These are phyloP conservation scores for Hycleus cichorii DNA, from an alignment of 1,140 invertebrate species.

Conservation along the genomic window DNA sequence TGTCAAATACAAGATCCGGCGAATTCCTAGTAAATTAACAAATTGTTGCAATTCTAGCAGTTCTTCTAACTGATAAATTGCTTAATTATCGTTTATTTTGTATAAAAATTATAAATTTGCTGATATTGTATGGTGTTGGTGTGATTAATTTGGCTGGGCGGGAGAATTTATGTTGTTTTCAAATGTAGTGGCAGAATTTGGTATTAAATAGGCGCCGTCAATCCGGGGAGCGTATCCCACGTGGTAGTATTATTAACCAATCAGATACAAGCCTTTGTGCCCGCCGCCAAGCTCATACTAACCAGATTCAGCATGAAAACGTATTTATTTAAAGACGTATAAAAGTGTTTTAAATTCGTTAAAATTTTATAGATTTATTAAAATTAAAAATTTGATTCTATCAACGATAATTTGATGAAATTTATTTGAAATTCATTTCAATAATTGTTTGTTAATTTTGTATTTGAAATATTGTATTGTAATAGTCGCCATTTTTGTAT, in stretches of 20 bases:
- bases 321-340: conserved; percentile 38
- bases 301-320: conserved; percentile 45
- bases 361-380: conserved; percentile 13
- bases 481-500: conserved; percentile 50
- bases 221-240: conserved; percentile 35
- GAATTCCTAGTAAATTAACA: too few relatives aligned
- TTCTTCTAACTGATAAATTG: too few relatives aligned
- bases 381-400: conserved; percentile 18
- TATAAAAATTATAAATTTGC: too few relatives aligned
- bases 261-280: conserved; percentile 50
- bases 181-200: too few relatives aligned
- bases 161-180: too few relatives aligned
- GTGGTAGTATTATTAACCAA: conserved; percentile 44
- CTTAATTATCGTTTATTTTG: too few relatives aligned
- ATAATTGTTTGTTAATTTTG: conserved; percentile 10
- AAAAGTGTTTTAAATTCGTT: conserved; percentile 27
- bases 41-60: too few relatives aligned
- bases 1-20: too few relatives aligned
- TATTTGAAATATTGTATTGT: conserved; percentile 43
- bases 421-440: conserved; percentile 24
- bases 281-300: conserved; percentile 53
- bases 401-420: conserved; percentile 3
- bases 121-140: too few relatives aligned
- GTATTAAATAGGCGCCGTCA: too few relatives aligned
- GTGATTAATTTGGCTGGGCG: too few relatives aligned